Evolutionary conservation across 2,797 vertebrate species (phyloP).

Genomic region (Sphenodon punctatus): DNA sequence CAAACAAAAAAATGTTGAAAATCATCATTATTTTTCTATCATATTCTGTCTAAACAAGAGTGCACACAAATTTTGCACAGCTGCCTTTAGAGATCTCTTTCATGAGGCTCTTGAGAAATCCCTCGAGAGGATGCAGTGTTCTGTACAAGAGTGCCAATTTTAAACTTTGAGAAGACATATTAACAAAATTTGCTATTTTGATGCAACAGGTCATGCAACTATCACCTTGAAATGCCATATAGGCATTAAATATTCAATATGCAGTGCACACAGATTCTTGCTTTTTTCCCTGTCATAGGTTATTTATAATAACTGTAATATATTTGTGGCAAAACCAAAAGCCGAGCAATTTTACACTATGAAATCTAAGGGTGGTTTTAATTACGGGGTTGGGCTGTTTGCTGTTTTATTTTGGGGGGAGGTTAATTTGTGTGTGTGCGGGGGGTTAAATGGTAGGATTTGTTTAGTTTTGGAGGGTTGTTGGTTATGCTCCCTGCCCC

Average conservation of each 20-base stretch:
- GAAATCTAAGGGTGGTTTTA: too few species aligned
- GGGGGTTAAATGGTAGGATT: too few species aligned
- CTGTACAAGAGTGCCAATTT: neutral
- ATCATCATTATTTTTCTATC: neutral
- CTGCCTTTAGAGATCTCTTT: neutral
- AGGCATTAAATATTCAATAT: neutral
- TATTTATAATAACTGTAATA: neutral
- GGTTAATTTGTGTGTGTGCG: too few species aligned
- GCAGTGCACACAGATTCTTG: neutral
- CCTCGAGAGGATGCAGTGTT: neutral
- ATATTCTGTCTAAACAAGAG: neutral
- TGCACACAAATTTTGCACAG: neutral
- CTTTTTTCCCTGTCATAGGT: neutral
- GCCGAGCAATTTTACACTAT: neutral
- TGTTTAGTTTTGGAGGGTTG: too few species aligned
- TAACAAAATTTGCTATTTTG: neutral
- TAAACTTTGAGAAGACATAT: neutral
- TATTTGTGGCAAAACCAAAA: neutral
- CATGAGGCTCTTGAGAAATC: neutral
- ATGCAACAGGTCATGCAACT: neutral
- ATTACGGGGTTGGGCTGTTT: too few species aligned
- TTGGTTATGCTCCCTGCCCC: too few species aligned
- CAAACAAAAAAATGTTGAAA: neutral
- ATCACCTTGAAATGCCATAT: neutral
- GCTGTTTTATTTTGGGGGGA: too few species aligned